Evolutionary conservation across 2,113 vertebrate genomes (phyloP).

Genomic region (Naja naja): DNA sequence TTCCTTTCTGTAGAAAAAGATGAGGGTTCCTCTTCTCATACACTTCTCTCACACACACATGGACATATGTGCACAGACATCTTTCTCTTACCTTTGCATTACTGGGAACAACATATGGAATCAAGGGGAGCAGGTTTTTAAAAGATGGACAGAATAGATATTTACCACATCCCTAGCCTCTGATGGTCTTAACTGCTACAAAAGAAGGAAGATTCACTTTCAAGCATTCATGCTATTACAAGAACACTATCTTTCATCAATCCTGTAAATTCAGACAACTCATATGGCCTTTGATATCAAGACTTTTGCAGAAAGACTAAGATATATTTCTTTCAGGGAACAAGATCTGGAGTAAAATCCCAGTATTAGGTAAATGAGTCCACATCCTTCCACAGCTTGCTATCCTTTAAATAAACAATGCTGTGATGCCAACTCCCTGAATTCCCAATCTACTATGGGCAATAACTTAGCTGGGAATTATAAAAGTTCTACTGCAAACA

Average conservation of each 20-base stretch:
- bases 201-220: not conserved
- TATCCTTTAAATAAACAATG: not conserved
- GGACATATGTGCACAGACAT: not conserved
- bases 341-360: slow-evolving; percentile 43
- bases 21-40: not conserved
- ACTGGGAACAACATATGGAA: not conserved
- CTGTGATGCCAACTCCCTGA: not conserved
- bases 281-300: slow-evolving; percentile 22
- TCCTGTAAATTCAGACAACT: slow-evolving; percentile 9
- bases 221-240: not conserved
- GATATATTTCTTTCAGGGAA: not conserved
- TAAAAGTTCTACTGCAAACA: not conserved
- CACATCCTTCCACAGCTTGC: not conserved
- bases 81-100: not conserved
- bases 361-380: not conserved
- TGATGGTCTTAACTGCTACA: not conserved
- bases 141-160: not conserved
- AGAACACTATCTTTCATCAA: slow-evolving; percentile 21
- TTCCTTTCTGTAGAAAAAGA: not conserved
- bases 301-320: not conserved
- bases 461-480: not conserved
- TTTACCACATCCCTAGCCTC: not conserved
- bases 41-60: not conserved
- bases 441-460: not conserved
- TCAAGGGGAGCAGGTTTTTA: not conserved